Evolutionary conservation across 2,113 vertebrate genomes (phyloP), one percentile per base, ranked within the genome.

Genomic region (Oncorhynchus gorbuscha): DNA sequence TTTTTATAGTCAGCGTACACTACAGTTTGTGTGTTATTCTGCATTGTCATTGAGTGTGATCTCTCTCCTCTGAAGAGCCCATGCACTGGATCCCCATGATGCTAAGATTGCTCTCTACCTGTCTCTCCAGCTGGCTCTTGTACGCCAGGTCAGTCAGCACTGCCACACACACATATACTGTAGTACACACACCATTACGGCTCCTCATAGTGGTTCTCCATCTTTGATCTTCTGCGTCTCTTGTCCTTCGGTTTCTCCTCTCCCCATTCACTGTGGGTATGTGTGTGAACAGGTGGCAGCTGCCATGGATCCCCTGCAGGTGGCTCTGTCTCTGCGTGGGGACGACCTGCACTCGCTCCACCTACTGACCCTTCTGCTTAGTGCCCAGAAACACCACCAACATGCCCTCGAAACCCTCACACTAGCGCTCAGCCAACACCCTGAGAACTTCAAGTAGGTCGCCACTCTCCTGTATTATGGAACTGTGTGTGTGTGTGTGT

Each of bases 371-470:
- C 94, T 99, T 78, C 95, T 99, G 76, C 94, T 99, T 80, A 99
- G 97, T 0, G 95, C 98, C 78, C 97, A 99, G 93, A 99, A 99
- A 78, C 95, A 99, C 85, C 89, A 97, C 87, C 95, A 95, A 73
- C 95, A 95, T 0, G 95, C 97, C 22, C 89, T 97, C 80, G 97
- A 99, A 72, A 94, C 97, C 45, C 91, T 98, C 82, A 85, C 82
- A 73, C 94, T 99, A 93, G 96, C 96, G 84, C 91, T 98, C 79
- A 91, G 84, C 18, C 96, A 99, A 84, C 92, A 99, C 82, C 98
- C 97, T 0, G 94, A 97, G 85, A 97, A 94, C 89, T 97, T 99
- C 93, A 97, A 95, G 98, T 99, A 94, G 90, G 77, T 32, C 14
- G 1, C 59, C 20, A 8, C 59, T 16, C 59, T 24, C 20, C 59